Evolutionary conservation across 2,888 invertebrate species (phyloP).

Genomic region (Eristalis arbustorum): DNA sequence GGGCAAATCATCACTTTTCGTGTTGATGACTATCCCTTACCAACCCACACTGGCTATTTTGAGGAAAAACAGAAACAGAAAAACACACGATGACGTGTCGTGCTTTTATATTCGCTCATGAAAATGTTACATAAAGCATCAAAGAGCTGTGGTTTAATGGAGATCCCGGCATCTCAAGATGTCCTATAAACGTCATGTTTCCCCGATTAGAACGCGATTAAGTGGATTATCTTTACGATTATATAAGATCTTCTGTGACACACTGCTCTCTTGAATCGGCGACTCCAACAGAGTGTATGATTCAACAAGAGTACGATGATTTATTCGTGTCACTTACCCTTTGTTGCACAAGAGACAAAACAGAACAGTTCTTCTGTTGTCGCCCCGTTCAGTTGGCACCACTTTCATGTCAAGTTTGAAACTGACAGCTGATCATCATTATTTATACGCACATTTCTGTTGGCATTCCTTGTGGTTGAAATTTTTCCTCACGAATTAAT

Average conservation of each 20-base stretch:
- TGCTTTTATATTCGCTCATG: constrained; percentile 10
- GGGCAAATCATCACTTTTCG: constrained; percentile 20
- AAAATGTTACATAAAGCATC: constrained; percentile 44
- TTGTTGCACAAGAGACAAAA: background rate
- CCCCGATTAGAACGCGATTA: no score
- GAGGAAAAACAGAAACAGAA: background rate
- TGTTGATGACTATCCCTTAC: constrained; percentile 9
- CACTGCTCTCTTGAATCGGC: no score
- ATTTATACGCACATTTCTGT: background rate
- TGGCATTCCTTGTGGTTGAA: background rate
- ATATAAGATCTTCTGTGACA: background rate
- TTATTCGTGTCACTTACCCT: background rate
- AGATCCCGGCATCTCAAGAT: background rate
- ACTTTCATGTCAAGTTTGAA: background rate
- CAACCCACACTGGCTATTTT: background rate
- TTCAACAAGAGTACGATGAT: no score
- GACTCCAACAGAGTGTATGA: background rate
- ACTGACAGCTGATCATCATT: background rate
- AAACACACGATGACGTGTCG: background rate
- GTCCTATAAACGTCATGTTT: background rate
- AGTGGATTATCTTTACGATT: no score
- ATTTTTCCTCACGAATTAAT: background rate
- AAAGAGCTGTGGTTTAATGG: background rate
- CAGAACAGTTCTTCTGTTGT: no score
- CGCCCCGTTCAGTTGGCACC: no score